phyloP scores from a whole-genome alignment of 2,113 vertebrate species.

The Cyprinodon variegatus region DNA sequence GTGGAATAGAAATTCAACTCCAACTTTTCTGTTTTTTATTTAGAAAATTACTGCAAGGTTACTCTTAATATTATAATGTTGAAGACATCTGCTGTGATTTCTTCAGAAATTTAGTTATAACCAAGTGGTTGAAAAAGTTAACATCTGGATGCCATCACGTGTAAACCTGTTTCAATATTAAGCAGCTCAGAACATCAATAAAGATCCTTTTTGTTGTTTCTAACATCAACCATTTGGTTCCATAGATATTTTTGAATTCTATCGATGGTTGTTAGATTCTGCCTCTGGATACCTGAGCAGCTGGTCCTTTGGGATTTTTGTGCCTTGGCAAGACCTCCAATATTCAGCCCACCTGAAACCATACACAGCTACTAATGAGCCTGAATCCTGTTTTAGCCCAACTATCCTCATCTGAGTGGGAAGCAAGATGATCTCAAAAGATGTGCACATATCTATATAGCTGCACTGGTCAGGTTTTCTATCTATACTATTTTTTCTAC shows the following conservation, averaged over 20 bases:
- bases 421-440: slow-evolving; percentile 32
- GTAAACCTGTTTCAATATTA: slow-evolving; percentile 10
- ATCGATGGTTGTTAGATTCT: background rate
- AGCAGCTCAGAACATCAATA: slow-evolving; percentile 16
- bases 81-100: background rate
- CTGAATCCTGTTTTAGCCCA: slow-evolving; percentile 34
- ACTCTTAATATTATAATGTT: too few relatives aligned
- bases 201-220: background rate
- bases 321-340: slow-evolving; percentile 12
- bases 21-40: too few relatives aligned
- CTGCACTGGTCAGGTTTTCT: slow-evolving; percentile 32
- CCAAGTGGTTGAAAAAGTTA: slow-evolving; percentile 11
- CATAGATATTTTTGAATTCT: background rate
- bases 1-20: too few relatives aligned
- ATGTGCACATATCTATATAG: slow-evolving; percentile 17
- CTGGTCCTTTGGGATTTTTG: slow-evolving; percentile 10
- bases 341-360: slow-evolving; percentile 16
- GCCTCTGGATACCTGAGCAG: slow-evolving; percentile 14
- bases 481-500: slow-evolving; percentile 6
- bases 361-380: slow-evolving; percentile 29
- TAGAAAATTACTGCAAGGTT: too few relatives aligned
- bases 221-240: slow-evolving; percentile 11
- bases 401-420: slow-evolving; percentile 13
- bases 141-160: slow-evolving; percentile 9
- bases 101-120: slow-evolving; percentile 14